Evolutionary conservation across 1,140 invertebrate species (phyloP), one percentile per base, ranked within the genome.

Genomic region (Trichomalopsis sarcophagae): DNA sequence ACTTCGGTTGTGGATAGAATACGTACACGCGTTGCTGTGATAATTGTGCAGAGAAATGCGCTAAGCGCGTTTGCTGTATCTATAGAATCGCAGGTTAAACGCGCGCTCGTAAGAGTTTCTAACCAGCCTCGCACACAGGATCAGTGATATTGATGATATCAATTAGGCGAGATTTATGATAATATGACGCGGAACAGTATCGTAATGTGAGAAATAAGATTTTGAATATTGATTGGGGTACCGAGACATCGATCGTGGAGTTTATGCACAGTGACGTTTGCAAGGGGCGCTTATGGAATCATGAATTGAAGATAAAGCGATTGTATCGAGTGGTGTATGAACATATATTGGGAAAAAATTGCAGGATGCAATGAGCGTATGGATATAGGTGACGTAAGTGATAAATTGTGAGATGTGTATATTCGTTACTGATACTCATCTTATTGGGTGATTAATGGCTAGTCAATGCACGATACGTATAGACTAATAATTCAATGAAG

Each of bases 11-110:
- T 40, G 36, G 36, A 0, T 11, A 44, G 1, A 9, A 10, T 44
- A 44, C 40, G 10, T 44, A 44, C 40, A 23, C 23, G 68, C 68
- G n/a, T 14, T 27, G 69, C 14, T 30, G 4, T 13, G 27, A 71
- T 71, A 71, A 71, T 71, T 71, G 69, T 71, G n/a, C n/a, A n/a
- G 69, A 71, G 69, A 71, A 71, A 71, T 71, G 21, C 68, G 9
- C 10, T 44, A 44, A 44, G 40, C 40, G 7, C 40, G 10, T 44
- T 11, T 44, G 11, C 10, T 2, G 7, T 11, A 9, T 50, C 7
- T 50, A 7, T 50, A 13, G 0, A 50, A 50, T 50, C 2, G 47
- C 47, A 14, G 47, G 47, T 17, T 50, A 50, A 50, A 50, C 47
- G 14, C 40, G 40, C 40, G 10, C 10, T 55, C 21, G 50, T 21